A percentile compares a stretch with the other conserved stretches of the same genome.
Conservation (phyloP, 2,888 invertebrate genomes). For the Thelaira solivaga region DNA sequence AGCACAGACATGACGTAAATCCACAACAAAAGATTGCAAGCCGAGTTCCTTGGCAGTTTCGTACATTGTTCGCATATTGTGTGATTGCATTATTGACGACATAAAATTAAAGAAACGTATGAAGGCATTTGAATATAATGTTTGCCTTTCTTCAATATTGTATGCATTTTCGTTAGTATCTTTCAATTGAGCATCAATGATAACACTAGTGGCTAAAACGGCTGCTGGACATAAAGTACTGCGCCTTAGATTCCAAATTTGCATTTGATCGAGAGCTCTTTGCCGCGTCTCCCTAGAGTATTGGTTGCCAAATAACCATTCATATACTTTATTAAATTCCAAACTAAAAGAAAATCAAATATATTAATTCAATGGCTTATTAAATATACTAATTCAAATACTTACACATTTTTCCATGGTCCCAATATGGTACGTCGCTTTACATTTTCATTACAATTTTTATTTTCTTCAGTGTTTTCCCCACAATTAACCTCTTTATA, state of each 20-base stretch:
- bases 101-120: constrained; percentile 76
- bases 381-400: background rate
- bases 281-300: constrained; percentile 41
- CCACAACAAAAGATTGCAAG: constrained; percentile 75
- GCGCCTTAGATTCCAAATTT: constrained; percentile 74
- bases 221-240: constrained; percentile 73
- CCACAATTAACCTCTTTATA: background rate
- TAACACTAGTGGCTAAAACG: constrained; percentile 72
- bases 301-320: constrained; percentile 69
- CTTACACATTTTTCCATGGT: constrained; percentile 75
- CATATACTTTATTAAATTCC: constrained; percentile 73
- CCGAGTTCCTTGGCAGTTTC: constrained; percentile 73
- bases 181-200: constrained; percentile 72
- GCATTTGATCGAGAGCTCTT: constrained; percentile 69
- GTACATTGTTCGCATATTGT: constrained; percentile 74
- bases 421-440: constrained; percentile 72
- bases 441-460: background rate
- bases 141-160: constrained; percentile 65
- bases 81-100: constrained; percentile 75
- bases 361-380: background rate
- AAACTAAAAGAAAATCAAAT: constrained; percentile 64
- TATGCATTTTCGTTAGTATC: constrained; percentile 61
- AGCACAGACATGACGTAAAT: constrained; percentile 75
- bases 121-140: constrained; percentile 73
- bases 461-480: background rate